These are phyloP conservation scores for Cynopterus brachyotis DNA, from an alignment of 2,113 vertebrate species.

Conservation along the genomic window DNA sequence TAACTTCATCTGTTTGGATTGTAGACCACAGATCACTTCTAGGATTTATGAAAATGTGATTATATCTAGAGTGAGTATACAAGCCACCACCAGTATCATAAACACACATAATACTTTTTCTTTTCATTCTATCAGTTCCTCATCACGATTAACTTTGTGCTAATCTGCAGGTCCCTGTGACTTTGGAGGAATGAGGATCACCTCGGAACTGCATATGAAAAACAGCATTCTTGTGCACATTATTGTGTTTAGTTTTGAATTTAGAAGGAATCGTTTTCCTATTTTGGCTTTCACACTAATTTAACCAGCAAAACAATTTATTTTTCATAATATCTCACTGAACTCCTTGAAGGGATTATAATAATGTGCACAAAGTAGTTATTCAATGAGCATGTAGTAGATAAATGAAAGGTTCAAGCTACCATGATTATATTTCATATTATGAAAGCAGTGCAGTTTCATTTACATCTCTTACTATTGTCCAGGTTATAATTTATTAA, in stretches of 20 bases:
- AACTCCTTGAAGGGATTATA: neutral
- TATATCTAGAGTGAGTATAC: constrained; percentile 37
- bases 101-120: constrained; percentile 26
- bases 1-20: constrained; percentile 45
- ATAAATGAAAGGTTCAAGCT: neutral
- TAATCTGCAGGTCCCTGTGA: constrained; percentile 14
- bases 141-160: constrained; percentile 51
- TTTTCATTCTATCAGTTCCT: constrained; percentile 34
- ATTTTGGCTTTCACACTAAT: constrained; percentile 37
- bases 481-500: neutral
- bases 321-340: constrained; percentile 42
- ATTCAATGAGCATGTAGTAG: constrained; percentile 3
- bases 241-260: neutral
- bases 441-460: neutral
- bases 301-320: constrained; percentile 46
- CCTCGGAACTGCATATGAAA: constrained; percentile 25
- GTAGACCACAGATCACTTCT: constrained; percentile 10
- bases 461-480: constrained; percentile 3
- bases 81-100: constrained; percentile 20
- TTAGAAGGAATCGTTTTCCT: neutral
- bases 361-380: neutral
- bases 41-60: constrained; percentile 14
- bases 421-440: neutral
- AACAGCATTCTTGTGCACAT: neutral
- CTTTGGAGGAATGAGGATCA: constrained; percentile 55